phyloP scores from a whole-genome alignment of 1,140 invertebrate species.

The Penaeus chinensis region DNA sequence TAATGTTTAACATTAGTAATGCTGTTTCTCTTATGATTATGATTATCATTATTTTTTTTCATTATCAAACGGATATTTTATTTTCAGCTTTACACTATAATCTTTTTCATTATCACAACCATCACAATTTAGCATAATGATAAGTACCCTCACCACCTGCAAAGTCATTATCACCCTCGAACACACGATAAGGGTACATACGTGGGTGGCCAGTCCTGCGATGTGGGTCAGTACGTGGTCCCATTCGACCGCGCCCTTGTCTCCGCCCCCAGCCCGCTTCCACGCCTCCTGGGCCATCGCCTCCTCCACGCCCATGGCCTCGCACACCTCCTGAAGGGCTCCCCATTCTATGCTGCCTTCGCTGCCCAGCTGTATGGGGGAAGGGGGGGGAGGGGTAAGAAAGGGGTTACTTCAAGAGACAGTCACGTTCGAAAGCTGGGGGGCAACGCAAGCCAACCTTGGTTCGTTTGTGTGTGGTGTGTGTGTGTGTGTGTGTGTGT shows the following conservation, averaged over 20 bases:
- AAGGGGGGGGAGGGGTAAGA: slow-evolving; percentile 64
- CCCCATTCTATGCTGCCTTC: slow-evolving; percentile 67
- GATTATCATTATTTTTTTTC: no score
- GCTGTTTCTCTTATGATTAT: no score
- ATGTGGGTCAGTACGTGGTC: slow-evolving; percentile 46
- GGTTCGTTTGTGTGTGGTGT: neutral
- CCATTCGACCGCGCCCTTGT: slow-evolving; percentile 71
- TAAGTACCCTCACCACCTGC: no score
- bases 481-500: neutral
- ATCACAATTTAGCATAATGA: no score
- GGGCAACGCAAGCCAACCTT: no score
- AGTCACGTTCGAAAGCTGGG: neutral
- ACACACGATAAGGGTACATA: neutral
- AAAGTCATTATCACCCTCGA: no score
- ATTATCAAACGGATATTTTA: no score
- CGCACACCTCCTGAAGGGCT: slow-evolving; percentile 74
- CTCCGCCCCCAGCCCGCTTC: slow-evolving; percentile 83
- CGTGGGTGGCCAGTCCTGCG: slow-evolving; percentile 35
- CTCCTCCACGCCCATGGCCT: slow-evolving; percentile 74
- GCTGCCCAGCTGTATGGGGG: slow-evolving; percentile 64
- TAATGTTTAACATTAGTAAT: no score
- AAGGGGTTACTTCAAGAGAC: slow-evolving; percentile 67
- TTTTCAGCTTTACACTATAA: no score
- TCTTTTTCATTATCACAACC: no score
- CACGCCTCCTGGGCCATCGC: slow-evolving; percentile 84